Base-by-base conservation (phyloP, 2,888 invertebrate species). In the Idaea dimidiata region DNA sequence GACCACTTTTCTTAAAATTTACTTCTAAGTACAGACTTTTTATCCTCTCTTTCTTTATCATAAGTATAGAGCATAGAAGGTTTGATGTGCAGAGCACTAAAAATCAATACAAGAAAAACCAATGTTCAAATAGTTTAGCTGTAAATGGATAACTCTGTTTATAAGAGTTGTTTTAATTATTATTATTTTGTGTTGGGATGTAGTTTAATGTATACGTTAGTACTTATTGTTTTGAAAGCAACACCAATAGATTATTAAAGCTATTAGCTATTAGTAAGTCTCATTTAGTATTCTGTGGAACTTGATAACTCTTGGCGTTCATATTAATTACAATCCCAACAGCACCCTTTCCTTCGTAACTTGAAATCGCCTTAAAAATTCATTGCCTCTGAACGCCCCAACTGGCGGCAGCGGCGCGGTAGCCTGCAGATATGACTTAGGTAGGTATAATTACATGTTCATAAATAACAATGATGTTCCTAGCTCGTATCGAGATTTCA, bases 351-450 rank as follows among this genome's bases (percentile, higher is more conserved):
- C 63, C 67, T 59, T 65, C 63, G 61, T 65, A 67, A 61, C 66
- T 63, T 65, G 54, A 57, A 57, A 64, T 62, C 62, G 62, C 67
- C 67, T 70, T 67, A 70, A 70, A 70, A 70, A 70, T 70, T 66
- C 67, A 70, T 67, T 63, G 63, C 59, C 33, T 56, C 66, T 61
- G 63, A 67, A 65, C 63, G 61, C 62, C 43, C 43, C 6, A 43
- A 43, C 43, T 43, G 57, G 56, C 58, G 32, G 16, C 24, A n/a
- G 6, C 7, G 31, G 32, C 54, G 54, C 53, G 43, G 16, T 31
- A 59, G 53, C 58, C 62, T 54, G 33, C 59, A 64, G 58, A 56
- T 59, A 59, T 43, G 59, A 58, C 24, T 17, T 33, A 58, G 24
- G 24, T 24, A 24, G 24, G 24, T 24, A 17, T 33, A 58, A 58